phyloP scores from a whole-genome alignment of 2,113 vertebrate species.

The Mugil cephalus region DNA sequence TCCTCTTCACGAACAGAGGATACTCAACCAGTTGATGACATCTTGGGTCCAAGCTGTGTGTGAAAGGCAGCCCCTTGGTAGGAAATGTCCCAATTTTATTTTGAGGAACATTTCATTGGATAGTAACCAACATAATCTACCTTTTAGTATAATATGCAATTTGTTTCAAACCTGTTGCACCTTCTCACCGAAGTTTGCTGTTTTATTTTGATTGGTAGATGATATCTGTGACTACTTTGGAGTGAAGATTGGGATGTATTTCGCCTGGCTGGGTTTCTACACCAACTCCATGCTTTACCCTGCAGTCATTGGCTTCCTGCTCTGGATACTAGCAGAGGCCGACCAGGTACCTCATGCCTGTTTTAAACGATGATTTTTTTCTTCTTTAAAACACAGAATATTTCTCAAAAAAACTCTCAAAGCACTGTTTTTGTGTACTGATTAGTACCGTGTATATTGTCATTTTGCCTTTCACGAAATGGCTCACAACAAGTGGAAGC shows the following conservation, averaged over 20 bases:
- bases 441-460: too few relatives aligned
- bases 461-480: neutral
- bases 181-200: too few relatives aligned
- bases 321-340: conserved; percentile 94
- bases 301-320: conserved; percentile 92
- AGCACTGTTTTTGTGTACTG: too few relatives aligned
- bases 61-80: conserved; percentile 94
- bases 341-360: conserved; percentile 88
- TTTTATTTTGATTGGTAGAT: conserved; percentile 78
- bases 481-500: too few relatives aligned
- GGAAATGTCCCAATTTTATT: conserved; percentile 2
- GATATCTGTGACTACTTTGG: conserved; percentile 98
- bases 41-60: conserved; percentile 97
- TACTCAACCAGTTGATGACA: conserved; percentile 95
- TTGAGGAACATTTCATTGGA: neutral
- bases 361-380: too few relatives aligned
- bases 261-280: conserved; percentile 98
- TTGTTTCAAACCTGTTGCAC: too few relatives aligned
- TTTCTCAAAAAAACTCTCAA: too few relatives aligned
- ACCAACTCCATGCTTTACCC: conserved; percentile 97
- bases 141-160: too few relatives aligned
- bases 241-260: conserved; percentile 98
- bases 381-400: too few relatives aligned
- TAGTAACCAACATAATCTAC: neutral
- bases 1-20: conserved; percentile 95